Percentiles rank a stretch among this genome's conserved stretches.
These are phyloP conservation scores for Allobates femoralis DNA, from an alignment of 2,797 vertebrate genomes.

Conservation along the genomic window DNA sequence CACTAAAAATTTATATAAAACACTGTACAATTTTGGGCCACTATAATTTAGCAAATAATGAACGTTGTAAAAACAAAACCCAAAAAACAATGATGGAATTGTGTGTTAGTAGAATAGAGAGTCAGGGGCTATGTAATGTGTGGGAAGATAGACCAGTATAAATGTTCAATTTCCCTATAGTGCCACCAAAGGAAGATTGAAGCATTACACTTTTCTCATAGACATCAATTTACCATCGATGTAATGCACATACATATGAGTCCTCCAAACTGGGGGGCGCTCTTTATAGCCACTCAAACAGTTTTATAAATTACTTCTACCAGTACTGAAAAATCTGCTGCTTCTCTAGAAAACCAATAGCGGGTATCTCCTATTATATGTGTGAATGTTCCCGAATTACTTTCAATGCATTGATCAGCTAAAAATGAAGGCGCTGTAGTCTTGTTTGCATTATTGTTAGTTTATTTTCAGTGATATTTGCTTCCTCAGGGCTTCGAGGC, in stretches of 20 bases:
- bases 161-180: not conserved
- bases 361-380: not conserved
- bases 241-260: not conserved
- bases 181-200: not conserved
- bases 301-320: not conserved
- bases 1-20: too few relatives aligned
- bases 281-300: not conserved
- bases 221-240: not conserved
- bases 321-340: not conserved
- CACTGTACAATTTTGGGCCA: too few relatives aligned
- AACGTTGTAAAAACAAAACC: too few relatives aligned
- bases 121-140: too few relatives aligned
- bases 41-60: too few relatives aligned
- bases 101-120: too few relatives aligned
- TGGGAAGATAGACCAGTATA: too few relatives aligned
- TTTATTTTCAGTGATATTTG: constrained; percentile 3
- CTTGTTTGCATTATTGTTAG: not conserved
- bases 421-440: not conserved
- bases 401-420: not conserved
- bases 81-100: too few relatives aligned
- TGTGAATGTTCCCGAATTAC: not conserved
- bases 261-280: not conserved
- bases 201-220: not conserved
- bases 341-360: not conserved
- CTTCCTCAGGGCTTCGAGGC: not conserved